Evolutionary conservation across 2,888 invertebrate genomes (phyloP), one percentile per base, ranked within the genome.

Genomic region (Phyllotreta striolata): DNA sequence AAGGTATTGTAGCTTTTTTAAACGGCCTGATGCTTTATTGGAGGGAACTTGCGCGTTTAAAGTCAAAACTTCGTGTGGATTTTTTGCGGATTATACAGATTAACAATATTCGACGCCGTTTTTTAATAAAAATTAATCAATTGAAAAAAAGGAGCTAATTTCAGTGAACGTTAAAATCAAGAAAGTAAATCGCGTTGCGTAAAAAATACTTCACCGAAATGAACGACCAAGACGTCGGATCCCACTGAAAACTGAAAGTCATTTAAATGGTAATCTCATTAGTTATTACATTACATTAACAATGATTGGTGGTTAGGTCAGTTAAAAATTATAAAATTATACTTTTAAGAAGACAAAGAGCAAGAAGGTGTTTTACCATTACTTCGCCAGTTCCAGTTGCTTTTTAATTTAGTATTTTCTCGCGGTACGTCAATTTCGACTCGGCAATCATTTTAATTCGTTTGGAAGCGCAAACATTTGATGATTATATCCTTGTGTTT

Each of bases 271-370:
- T 68, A 65, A 67, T 68, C 71, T 71, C 66, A 69, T 72, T 71
- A 70, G 65, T 71, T 66, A 70, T 72, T 72, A 71, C 66, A 71
- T 68, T 66, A 57, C 72, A 69, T 71, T 73, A 72, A 66, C 66
- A 55, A 61, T 68, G 70, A 66, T 66, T 67, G 66, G 64, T 70
- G 64, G 62, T 57, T 49, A 58, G 13, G 24, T 6, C 24, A 43
- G 44, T 59, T 39, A 60, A 66, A 72, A 72, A 67, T 68, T 70
- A 66, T 62, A 62, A 74, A 74, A 73, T 73, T 74, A 73, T 68
- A 72, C 64, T 69, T 24, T 70, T 62, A 64, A 57, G 64, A 65
- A 71, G 69, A 69, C 66, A 70, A 68, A 72, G 63, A 70, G 62
- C 24, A 24, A 43, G 66, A 63, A 66, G 51, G 62, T 67, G 71